These are phyloP conservation scores for Lysandra bellargus DNA, from an alignment of 2,888 invertebrate species.

Conservation along the genomic window DNA sequence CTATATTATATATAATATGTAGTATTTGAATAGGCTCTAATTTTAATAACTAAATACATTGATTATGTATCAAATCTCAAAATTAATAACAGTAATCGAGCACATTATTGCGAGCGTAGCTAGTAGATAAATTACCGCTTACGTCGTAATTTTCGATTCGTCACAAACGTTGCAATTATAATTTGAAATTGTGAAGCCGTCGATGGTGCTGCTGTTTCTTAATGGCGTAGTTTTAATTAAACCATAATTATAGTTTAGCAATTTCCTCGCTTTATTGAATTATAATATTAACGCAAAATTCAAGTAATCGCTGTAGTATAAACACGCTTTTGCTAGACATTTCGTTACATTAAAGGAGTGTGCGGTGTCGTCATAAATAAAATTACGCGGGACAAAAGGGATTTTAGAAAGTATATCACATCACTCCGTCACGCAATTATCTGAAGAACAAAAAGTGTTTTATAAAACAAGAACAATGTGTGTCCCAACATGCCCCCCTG, in stretches of 20 bases:
- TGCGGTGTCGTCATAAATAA: constrained; percentile 32
- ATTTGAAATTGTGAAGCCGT: constrained; percentile 5
- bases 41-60: neutral
- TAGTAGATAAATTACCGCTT: neutral
- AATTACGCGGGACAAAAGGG: constrained; percentile 28
- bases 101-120: constrained; percentile 22
- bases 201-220: constrained; percentile 7
- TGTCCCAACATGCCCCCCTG: constrained; percentile 53
- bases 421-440: constrained; percentile 36
- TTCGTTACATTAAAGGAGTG: neutral
- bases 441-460: constrained; percentile 38
- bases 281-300: neutral
- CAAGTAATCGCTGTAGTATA: neutral
- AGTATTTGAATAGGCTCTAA: neutral
- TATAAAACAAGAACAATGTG: constrained; percentile 46
- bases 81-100: constrained; percentile 17
- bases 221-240: constrained; percentile 1
- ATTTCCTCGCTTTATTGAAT: constrained; percentile 1
- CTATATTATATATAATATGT: no score
- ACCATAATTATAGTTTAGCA: constrained; percentile 14
- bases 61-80: neutral
- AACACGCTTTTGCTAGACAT: neutral
- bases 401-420: constrained; percentile 33
- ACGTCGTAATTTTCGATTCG: constrained; percentile 15
- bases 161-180: constrained; percentile 15